These are phyloP conservation scores for Sebastes paucispinis DNA, from an alignment of 2,797 vertebrate genomes.

Conservation along the genomic window DNA sequence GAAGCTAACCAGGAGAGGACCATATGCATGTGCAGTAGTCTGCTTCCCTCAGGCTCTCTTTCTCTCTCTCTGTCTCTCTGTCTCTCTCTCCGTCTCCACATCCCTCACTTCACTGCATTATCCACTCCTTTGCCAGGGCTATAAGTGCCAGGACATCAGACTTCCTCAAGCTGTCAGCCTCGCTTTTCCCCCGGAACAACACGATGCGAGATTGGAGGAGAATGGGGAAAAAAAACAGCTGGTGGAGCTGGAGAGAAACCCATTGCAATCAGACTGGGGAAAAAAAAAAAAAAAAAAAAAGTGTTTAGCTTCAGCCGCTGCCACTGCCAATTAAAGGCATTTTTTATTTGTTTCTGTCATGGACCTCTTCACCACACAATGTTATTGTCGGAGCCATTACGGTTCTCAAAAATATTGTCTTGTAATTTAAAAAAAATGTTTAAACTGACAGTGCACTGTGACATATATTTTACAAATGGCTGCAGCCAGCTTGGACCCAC, in stretches of 20 bases:
- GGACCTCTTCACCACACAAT: constrained; percentile 20
- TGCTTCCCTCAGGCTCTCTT: constrained; percentile 52
- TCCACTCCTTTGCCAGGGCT: constrained; percentile 59
- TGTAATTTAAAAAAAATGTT: constrained; percentile 6
- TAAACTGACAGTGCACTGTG: neutral
- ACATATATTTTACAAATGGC: constrained; percentile 8
- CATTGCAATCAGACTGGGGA: constrained; percentile 16
- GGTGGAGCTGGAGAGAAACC: constrained; percentile 53
- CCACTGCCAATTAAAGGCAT: constrained; percentile 54
- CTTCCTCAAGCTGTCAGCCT: constrained; percentile 74
- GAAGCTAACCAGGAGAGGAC: constrained; percentile 71
- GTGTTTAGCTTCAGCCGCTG: constrained; percentile 34
- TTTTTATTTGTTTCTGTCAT: constrained; percentile 47
- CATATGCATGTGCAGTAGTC: constrained; percentile 78
- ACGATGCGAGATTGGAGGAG: constrained; percentile 43
- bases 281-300: neutral
- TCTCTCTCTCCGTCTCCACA: constrained; percentile 26
- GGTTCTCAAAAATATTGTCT: neutral
- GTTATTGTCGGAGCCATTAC: neutral
- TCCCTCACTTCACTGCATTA: constrained; percentile 66
- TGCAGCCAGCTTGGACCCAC: neutral
- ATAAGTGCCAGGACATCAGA: constrained; percentile 71
- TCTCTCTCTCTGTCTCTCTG: neutral
- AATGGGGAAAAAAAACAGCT: constrained; percentile 52
- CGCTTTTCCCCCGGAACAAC: constrained; percentile 45